These are phyloP conservation scores for Echiichthys vipera DNA, from an alignment of 2,797 vertebrate species.

Conservation along the genomic window DNA sequence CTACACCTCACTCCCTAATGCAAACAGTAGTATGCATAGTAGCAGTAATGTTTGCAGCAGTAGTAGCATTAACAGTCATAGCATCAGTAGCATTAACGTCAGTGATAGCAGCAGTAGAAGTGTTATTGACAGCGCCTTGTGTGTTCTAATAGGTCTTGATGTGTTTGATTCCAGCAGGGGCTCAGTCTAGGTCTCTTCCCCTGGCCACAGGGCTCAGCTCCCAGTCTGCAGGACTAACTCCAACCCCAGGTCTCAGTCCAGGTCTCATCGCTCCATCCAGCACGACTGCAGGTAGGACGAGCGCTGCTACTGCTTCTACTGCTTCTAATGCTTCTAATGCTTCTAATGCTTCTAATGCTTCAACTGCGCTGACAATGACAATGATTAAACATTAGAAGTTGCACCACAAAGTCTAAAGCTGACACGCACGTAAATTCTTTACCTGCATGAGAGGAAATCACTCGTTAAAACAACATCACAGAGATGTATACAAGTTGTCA, in stretches of 20 bases:
- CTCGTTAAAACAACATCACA: not conserved
- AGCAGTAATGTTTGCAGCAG: not conserved
- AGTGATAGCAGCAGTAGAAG: not conserved
- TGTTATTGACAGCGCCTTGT: too few species aligned
- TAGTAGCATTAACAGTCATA: not conserved
- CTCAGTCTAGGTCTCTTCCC: conserved; percentile 44
- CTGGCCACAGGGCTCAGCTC: conserved; percentile 46
- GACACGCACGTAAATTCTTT: not conserved
- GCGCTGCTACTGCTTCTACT: not conserved
- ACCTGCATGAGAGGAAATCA: not conserved
- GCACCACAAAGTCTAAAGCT: not conserved
- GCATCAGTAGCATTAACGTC: not conserved
- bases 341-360: not conserved
- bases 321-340: not conserved
- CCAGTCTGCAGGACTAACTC: conserved; percentile 53
- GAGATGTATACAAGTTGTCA: conserved; percentile 11
- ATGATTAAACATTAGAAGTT: not conserved
- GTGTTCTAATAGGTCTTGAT: not conserved
- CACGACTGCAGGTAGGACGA: conserved; percentile 52
- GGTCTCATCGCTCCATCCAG: conserved; percentile 34
- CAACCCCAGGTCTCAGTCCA: conserved; percentile 33
- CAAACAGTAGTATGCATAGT: too few species aligned
- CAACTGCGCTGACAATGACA: not conserved
- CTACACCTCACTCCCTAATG: not conserved
- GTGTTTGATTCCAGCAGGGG: conserved; percentile 46